These are phyloP conservation scores for Vicugna pacos DNA, from an alignment of 2,113 vertebrate species.

Conservation along the genomic window DNA sequence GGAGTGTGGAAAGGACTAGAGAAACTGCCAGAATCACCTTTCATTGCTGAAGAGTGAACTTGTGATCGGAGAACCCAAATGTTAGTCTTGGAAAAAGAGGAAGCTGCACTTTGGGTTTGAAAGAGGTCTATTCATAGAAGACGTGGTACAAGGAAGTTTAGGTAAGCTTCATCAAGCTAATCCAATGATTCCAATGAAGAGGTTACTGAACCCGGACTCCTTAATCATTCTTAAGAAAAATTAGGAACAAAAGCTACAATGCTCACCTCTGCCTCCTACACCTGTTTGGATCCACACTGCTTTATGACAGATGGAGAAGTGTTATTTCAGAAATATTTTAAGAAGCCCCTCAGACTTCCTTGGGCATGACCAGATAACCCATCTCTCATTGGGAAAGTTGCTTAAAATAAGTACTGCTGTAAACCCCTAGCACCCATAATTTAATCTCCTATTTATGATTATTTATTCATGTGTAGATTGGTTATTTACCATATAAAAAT, in stretches of 20 bases:
- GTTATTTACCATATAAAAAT: conserved; percentile 73
- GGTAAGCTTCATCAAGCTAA: conserved; percentile 75
- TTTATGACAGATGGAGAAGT: conserved; percentile 65
- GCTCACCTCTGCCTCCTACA: conserved; percentile 5
- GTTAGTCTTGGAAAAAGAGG: conserved; percentile 56
- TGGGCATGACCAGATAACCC: background rate
- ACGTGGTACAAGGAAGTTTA: conserved; percentile 71
- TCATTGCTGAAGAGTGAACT: conserved; percentile 62
- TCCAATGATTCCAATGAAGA: conserved; percentile 74
- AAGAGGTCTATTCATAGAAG: conserved; percentile 76
- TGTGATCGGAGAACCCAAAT: conserved; percentile 67
- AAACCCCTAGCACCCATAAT: conserved; percentile 60
- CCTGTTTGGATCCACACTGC: conserved; percentile 67
- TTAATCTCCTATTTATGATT: conserved; percentile 71
- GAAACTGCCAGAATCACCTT: conserved; percentile 51
- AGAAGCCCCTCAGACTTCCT: conserved; percentile 34
- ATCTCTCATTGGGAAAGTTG: conserved; percentile 58
- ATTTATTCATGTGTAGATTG: conserved; percentile 59
- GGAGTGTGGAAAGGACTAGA: background rate
- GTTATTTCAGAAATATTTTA: conserved; percentile 60
- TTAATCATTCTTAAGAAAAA: conserved; percentile 73
- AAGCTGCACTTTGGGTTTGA: conserved; percentile 73
- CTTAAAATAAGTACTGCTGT: conserved; percentile 65
- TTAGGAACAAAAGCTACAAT: conserved; percentile 40
- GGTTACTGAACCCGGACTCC: conserved; percentile 79